Evolutionary conservation across 2,797 vertebrate genomes (phyloP).

Genomic region (Eremophila alpestris): DNA sequence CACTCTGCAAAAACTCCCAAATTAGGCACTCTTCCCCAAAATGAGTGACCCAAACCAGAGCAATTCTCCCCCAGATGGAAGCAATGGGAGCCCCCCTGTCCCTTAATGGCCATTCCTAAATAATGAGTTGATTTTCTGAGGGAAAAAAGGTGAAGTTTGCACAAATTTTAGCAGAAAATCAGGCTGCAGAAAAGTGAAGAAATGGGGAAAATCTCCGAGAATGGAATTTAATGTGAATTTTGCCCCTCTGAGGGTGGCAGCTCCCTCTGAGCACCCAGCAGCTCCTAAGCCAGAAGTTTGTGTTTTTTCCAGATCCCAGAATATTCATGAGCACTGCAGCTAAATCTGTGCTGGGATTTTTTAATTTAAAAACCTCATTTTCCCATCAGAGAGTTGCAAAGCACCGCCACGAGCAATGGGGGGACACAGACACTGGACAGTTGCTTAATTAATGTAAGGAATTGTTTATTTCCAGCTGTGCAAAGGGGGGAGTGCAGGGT

Average conservation of each 20-base stretch:
- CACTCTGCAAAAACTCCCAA: neutral
- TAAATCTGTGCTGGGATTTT: neutral
- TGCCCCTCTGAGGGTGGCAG: rapidly evolving
- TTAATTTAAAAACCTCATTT: rapidly evolving
- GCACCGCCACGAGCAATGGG: rapidly evolving
- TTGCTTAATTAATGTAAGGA: slow-evolving; percentile 45
- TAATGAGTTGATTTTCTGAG: neutral
- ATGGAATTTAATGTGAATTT: neutral
- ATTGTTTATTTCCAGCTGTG: slow-evolving; percentile 56
- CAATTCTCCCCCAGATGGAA: neutral
- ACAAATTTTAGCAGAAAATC: neutral
- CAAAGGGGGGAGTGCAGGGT: neutral
- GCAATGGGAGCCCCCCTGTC: rapidly evolving
- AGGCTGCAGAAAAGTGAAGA: neutral
- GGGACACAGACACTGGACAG: neutral
- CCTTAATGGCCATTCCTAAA: neutral
- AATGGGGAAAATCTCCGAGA: neutral
- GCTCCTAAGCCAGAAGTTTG: neutral
- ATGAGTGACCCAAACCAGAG: neutral
- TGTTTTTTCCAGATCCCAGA: neutral
- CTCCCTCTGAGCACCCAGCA: neutral
- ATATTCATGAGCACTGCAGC: neutral
- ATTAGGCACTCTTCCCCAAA: neutral
- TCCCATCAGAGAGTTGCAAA: neutral
- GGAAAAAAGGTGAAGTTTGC: neutral